A percentile compares a stretch with the other conserved stretches of the same genome.
phyloP scores from a whole-genome alignment of 2,888 invertebrate species.

The Hypena proboscidalis region DNA sequence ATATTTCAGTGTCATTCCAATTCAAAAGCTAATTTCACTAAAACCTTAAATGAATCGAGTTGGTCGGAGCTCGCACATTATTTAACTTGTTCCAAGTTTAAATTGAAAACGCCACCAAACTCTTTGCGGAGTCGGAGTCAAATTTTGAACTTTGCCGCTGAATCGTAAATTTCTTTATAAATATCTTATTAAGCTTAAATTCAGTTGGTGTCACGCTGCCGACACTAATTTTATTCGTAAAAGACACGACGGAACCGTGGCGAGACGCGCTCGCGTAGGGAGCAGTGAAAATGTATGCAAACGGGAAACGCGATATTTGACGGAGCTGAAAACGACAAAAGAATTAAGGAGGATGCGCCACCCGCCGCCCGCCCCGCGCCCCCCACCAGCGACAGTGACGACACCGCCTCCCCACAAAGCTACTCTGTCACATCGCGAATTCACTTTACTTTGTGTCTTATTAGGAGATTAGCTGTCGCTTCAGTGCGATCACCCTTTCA shows the following conservation, averaged over 20 bases:
- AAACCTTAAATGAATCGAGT: slow-evolving; percentile 84
- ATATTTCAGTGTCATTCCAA: slow-evolving; percentile 77
- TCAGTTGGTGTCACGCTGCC: slow-evolving; percentile 84
- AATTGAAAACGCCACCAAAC: slow-evolving; percentile 84
- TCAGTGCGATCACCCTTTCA: slow-evolving; percentile 55
- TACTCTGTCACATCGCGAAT: slow-evolving; percentile 59
- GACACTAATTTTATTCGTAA: slow-evolving; percentile 84
- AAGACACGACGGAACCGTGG: slow-evolving; percentile 69
- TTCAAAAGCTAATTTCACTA: slow-evolving; percentile 84
- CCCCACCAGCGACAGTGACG: slow-evolving; percentile 48
- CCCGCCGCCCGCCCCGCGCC: slow-evolving; percentile 32
- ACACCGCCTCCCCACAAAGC: slow-evolving; percentile 43
- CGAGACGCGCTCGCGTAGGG: slow-evolving; percentile 49
- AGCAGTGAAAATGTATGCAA: slow-evolving; percentile 81
- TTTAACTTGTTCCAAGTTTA: slow-evolving; percentile 84
- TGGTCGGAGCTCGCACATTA: slow-evolving; percentile 81
- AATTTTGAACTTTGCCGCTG: slow-evolving; percentile 85
- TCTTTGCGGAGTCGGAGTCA: slow-evolving; percentile 81
- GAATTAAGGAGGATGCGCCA: slow-evolving; percentile 69
- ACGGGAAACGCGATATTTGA: slow-evolving; percentile 82
- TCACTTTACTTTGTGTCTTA: slow-evolving; percentile 73
- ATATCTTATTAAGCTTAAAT: slow-evolving; percentile 85
- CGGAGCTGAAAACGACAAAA: slow-evolving; percentile 82
- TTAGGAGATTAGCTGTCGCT: slow-evolving; percentile 72
- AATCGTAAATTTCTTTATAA: slow-evolving; percentile 85